phyloP scores from a whole-genome alignment of 2,888 invertebrate species.

The Priapulus caudatus region DNA sequence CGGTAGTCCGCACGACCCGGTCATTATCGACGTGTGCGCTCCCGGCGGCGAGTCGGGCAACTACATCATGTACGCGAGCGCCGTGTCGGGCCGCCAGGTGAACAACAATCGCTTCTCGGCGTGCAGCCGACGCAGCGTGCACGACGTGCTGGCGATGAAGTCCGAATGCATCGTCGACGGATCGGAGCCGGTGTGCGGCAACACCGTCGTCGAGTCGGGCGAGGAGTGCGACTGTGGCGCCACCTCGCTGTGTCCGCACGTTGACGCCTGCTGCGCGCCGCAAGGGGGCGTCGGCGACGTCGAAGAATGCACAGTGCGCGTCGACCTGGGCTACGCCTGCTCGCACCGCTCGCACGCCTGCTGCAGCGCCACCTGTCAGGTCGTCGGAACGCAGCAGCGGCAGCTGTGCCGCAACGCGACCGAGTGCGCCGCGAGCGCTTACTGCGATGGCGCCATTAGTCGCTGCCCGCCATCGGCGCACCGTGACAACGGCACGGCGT shows the following conservation, averaged over 20 bases:
- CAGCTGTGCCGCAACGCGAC: constrained; percentile 84
- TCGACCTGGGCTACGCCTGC: constrained; percentile 49
- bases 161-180: not conserved
- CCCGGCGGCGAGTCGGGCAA: constrained; percentile 86
- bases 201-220: constrained; percentile 92
- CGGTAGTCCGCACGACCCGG: constrained; percentile 28
- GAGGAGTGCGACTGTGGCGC: constrained; percentile 98
- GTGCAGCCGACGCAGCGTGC: constrained; percentile 89
- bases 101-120: constrained; percentile 95
- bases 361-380: constrained; percentile 65
- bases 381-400: constrained; percentile 50
- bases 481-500: not conserved
- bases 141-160: constrained; percentile 52
- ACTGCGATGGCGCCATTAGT: constrained; percentile 52
- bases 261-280: not conserved
- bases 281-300: constrained; percentile 79
- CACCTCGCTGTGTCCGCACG: constrained; percentile 48
- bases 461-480: not conserved
- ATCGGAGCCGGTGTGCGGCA: constrained; percentile 84
- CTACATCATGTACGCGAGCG: constrained; percentile 99
- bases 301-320: constrained; percentile 98
- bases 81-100: constrained; percentile 91
- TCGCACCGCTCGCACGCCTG: constrained; percentile 49
- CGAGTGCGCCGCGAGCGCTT: constrained; percentile 77
- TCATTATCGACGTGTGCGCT: too few species aligned